Conservation (phyloP, 2,888 invertebrate species). For the Plagodis dolabraria region DNA sequence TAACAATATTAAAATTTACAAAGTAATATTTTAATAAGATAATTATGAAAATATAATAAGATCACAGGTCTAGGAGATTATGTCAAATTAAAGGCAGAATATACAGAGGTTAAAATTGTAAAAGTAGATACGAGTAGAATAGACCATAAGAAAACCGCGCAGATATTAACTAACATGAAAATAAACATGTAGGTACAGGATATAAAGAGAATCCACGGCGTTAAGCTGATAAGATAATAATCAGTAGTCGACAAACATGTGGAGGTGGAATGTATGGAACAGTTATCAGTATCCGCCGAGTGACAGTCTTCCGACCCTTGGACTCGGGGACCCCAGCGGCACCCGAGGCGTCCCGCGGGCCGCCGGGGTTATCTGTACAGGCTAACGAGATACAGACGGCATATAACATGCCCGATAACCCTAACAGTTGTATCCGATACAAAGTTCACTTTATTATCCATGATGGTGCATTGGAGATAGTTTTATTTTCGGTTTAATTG, state of each 20-base stretch:
- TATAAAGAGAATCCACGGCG: slow-evolving; percentile 1
- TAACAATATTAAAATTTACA: no score
- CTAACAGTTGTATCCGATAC: slow-evolving; percentile 35
- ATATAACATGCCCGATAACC: slow-evolving; percentile 35
- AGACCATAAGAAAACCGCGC: no score
- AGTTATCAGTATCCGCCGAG: slow-evolving; percentile 19
- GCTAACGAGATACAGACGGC: slow-evolving; percentile 23
- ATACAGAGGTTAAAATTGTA: no score
- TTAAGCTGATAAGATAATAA: slow-evolving; percentile 8
- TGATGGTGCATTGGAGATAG: slow-evolving; percentile 24
- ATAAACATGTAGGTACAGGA: not conserved
- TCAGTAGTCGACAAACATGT: slow-evolving; percentile 19
- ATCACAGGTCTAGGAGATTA: no score
- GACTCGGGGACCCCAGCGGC: slow-evolving; percentile 3
- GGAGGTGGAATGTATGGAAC: not conserved
- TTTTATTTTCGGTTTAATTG: slow-evolving; percentile 24
- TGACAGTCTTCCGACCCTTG: slow-evolving; percentile 13
- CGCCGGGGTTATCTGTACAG: slow-evolving; percentile 19
- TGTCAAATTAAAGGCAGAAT: no score
- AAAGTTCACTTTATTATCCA: slow-evolving; percentile 37
- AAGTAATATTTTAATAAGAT: no score
- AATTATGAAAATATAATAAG: no score
- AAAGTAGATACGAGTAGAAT: no score
- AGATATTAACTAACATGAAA: not conserved
- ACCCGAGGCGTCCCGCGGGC: slow-evolving; percentile 14